Base-by-base conservation (phyloP, 2,113 vertebrate genomes). In the Austrofundulus limnaeus region DNA sequence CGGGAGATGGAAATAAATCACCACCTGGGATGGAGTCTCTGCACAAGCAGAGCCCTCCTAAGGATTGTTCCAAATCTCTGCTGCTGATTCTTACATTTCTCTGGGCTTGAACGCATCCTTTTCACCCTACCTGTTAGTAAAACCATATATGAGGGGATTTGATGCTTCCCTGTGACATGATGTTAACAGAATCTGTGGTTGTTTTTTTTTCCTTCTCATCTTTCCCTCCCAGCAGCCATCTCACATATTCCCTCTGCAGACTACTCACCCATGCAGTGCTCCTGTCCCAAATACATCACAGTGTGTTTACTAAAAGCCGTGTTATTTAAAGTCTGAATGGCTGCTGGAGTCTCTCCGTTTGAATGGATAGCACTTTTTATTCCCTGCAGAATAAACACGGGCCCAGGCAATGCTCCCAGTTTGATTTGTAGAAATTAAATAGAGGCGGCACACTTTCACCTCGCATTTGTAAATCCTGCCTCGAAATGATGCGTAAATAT, bases 211-310 rank as follows among this genome's bases (percentile, higher is more conserved):
- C 43, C 17, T 38, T 20, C 3, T 16, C 5, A 14, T 16, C 11
- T 3, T n/a, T 25, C 24, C 37, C 11, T 4, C 23, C 25, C 47
- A 77, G 61, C 53, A 69, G 67, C 74, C 65, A 71, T 74, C 66
- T 84, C 28, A 76, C 60, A 71, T 60, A 64, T 68, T 66, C 58
- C 46, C 12, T 2, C 66, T 80, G 80, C 84, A 77, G 78, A 83
- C 78, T 54, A 77, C 81, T 82, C 77, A 81, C 38, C 68, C 80
- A 75, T 72, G 85, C 80, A 15, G 56, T 54, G 50, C 61, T 63
- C 60, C 17, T 83, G 88, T 70, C 82, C 88, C 72, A 81, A 88
- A 90, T 90, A 86, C 80, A 87, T 89, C 87, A 88, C 80, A 85
- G 70, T 71, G 80, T 76, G 87, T 85, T 86, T 80, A 48, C 72